These are phyloP conservation scores for Drosophila nebulosa DNA, from an alignment of 1,140 invertebrate genomes.

Conservation along the genomic window DNA sequence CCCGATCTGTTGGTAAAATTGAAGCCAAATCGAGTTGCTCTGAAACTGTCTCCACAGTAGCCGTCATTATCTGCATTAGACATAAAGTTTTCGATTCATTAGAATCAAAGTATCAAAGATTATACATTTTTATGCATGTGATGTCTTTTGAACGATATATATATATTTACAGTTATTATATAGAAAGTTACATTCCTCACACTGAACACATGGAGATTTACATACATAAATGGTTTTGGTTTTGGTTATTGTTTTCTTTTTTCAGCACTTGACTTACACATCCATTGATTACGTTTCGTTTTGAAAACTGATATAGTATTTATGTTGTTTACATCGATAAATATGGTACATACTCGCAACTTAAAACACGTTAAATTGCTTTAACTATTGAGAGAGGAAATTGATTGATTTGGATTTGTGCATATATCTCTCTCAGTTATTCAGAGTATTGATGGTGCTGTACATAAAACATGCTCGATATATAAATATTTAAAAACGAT, in stretches of 20 bases:
- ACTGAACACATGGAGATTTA: conserved; percentile 56
- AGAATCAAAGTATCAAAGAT: background rate
- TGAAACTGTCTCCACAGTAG: conserved; percentile 94
- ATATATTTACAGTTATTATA: conserved; percentile 8
- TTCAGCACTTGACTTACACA: conserved; percentile 49
- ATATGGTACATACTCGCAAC: conserved; percentile 30
- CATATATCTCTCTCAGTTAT: conserved; percentile 22
- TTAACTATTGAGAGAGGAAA: conserved; percentile 14
- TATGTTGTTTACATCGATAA: conserved; percentile 46
- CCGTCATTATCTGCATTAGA: conserved; percentile 91
- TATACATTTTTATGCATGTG: conserved; percentile 35
- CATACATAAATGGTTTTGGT: conserved; percentile 13
- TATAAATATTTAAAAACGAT: background rate
- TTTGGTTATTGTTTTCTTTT: too few relatives aligned
- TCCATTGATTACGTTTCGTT: conserved; percentile 24
- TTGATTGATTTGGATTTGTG: conserved; percentile 41
- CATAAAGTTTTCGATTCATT: conserved; percentile 26
- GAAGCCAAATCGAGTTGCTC: conserved; percentile 91
- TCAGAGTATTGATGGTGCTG: conserved; percentile 48
- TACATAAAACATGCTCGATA: conserved; percentile 60
- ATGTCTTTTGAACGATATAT: conserved; percentile 35
- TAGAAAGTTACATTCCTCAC: conserved; percentile 52
- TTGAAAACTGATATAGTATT: conserved; percentile 19
- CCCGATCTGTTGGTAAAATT: conserved; percentile 91
- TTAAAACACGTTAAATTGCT: conserved; percentile 58